These are phyloP conservation scores for Mohoua ochrocephala DNA, from an alignment of 2,113 vertebrate genomes.

Conservation along the genomic window DNA sequence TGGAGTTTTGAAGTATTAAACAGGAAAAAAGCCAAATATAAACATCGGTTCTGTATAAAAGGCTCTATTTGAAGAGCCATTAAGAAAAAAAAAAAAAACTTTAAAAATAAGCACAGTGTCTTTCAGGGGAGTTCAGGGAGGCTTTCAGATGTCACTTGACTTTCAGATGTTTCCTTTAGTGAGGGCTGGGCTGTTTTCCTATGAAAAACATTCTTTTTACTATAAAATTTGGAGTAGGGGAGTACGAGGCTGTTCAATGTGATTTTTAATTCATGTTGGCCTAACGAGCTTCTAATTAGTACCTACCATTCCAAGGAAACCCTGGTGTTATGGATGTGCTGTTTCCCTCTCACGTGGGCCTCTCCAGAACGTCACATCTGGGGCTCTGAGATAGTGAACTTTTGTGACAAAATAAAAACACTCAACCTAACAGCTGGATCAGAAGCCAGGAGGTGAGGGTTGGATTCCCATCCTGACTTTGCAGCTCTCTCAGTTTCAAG, in stretches of 20 bases:
- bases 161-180: background rate
- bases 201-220: background rate
- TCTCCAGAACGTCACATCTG: background rate
- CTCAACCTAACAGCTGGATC: background rate
- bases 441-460: background rate
- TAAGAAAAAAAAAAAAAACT: background rate
- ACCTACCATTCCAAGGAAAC: background rate
- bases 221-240: background rate
- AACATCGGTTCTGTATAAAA: background rate
- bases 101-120: background rate
- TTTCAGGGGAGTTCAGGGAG: background rate
- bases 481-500: background rate
- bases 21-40: background rate
- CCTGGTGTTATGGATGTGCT: background rate
- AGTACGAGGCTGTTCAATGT: background rate
- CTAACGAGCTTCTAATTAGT: background rate
- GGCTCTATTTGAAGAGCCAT: background rate
- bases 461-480: background rate
- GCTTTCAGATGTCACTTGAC: background rate
- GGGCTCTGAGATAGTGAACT: background rate
- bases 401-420: background rate
- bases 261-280: background rate
- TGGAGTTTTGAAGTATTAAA: background rate
- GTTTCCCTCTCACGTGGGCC: fast-evolving
- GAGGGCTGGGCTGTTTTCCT: background rate